Conservation (phyloP, 2,113 vertebrate genomes). For the Syngnathoides biaculeatus region DNA sequence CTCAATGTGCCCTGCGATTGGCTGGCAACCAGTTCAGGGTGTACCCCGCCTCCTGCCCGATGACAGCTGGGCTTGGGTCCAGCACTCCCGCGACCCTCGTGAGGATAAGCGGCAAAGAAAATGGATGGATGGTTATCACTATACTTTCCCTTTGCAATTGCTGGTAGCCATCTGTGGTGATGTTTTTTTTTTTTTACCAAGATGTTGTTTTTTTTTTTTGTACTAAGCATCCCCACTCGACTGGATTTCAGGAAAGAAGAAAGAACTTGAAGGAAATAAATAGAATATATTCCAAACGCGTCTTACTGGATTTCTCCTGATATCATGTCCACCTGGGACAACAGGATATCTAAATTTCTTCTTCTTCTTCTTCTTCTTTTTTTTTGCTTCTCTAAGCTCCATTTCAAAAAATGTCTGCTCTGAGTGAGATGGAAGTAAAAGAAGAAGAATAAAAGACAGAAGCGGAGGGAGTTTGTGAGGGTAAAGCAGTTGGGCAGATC, state of each 20-base stretch:
- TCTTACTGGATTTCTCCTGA: constrained; percentile 43
- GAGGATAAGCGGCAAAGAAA: too few relatives aligned
- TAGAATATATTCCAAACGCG: constrained; percentile 31
- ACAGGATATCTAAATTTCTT: constrained; percentile 1
- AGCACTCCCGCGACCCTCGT: too few relatives aligned
- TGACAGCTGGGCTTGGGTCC: too few relatives aligned
- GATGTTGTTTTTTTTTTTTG: background rate
- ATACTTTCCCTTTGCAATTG: background rate
- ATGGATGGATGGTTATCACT: background rate
- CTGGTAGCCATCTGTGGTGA: background rate
- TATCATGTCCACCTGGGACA: constrained; percentile 33
- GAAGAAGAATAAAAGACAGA: constrained; percentile 34
- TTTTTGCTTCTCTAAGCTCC: constrained; percentile 43
- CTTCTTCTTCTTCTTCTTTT: constrained; percentile 36
- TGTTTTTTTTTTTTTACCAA: background rate
- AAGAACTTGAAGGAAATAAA: constrained; percentile 5
- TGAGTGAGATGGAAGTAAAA: constrained; percentile 45
- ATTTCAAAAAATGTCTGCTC: constrained; percentile 45
- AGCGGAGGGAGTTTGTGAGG: constrained; percentile 24
- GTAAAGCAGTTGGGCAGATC: constrained; percentile 64
- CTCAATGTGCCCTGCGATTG: too few relatives aligned
- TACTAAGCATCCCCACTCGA: background rate
- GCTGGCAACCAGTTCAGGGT: too few relatives aligned
- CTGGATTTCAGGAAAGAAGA: constrained; percentile 8
- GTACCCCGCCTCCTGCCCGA: too few relatives aligned